Evolutionary conservation across 1,140 invertebrate species (phyloP).

Genomic region (Drosophila rhopaloa): DNA sequence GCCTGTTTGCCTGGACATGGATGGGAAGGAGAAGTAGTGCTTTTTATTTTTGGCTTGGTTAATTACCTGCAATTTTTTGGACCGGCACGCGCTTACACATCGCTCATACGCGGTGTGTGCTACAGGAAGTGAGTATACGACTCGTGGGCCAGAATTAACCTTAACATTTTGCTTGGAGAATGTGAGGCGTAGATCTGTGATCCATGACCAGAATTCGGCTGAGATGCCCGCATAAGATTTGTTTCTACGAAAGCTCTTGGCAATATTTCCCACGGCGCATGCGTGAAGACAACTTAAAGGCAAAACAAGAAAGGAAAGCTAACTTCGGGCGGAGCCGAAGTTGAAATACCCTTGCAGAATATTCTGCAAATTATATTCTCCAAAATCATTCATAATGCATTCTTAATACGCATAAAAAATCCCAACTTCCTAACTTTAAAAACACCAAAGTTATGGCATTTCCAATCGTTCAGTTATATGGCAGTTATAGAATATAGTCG

Average conservation of each 20-base stretch:
- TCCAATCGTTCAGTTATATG: no score
- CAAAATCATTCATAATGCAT: no score
- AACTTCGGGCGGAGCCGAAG: no score
- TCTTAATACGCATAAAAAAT: no score
- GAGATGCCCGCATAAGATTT: constrained; percentile 42
- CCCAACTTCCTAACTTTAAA: no score
- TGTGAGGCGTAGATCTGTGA: constrained; percentile 35
- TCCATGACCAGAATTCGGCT: constrained; percentile 29
- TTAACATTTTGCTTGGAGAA: constrained; percentile 39
- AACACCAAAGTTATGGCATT: no score
- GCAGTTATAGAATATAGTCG: no score
- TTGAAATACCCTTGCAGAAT: no score
- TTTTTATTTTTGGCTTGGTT: constrained; percentile 38
- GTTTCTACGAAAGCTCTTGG: constrained; percentile 31
- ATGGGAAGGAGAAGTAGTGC: constrained; percentile 13
- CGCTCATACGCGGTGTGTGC: constrained; percentile 25
- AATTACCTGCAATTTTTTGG: constrained; percentile 69
- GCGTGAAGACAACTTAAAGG: constrained; percentile 34
- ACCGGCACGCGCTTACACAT: constrained; percentile 60
- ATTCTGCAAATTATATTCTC: no score
- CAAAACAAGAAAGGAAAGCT: no score
- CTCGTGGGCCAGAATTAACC: constrained; percentile 47
- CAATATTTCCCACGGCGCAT: constrained; percentile 50
- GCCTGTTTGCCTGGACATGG: constrained; percentile 1
- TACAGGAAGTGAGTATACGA: constrained; percentile 62